Base-by-base conservation (phyloP, 1,140 invertebrate genomes). In the Zaprionus davidi region DNA sequence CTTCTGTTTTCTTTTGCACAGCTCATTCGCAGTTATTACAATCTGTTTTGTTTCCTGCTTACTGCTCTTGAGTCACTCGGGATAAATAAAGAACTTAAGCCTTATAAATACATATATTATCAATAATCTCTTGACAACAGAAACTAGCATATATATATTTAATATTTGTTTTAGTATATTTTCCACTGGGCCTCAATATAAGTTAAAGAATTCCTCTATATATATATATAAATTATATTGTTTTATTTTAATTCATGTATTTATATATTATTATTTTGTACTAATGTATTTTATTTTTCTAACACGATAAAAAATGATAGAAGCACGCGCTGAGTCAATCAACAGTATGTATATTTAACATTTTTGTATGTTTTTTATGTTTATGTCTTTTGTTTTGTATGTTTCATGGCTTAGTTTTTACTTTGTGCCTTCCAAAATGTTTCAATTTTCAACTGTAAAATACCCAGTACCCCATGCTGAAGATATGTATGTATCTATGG, bases 291-390 rank as follows among this genome's bases (percentile, higher is more conserved):
- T 34, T 22, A 46, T 44, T 56, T 56, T 56, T 56, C 24, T 56
- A 28, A 28, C 24, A 28, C 53, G 13, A 31, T 17, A 56, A 31
- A n/a, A 56, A 17, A 56, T 56, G 6, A 56, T 28, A 56, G 26
- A 69, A 69, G 20, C 15, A 31, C 31, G 26, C 44, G 66, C 31
- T 34, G 66, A 59, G 5, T 20, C 26, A 31, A 28, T 20, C 15
- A 41, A 58, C 28, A 24, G 66, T 69, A 62, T 69, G 67, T 62
- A 62, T 38, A 51, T 12, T 11, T 53, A 53, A 69, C 31, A 51
- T 41, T 67, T 44, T 57, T 26, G 7, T 65, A 24, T 36, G 20
- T 15, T 46, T n/a, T 64, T 36, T 53, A 34, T 17, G 28, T 34
- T 53, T 38, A 12, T 7, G 15, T 26, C 1, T 12, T 46, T 17